phyloP scores from a whole-genome alignment of 2,113 vertebrate genomes.

The Elachura formosa region DNA sequence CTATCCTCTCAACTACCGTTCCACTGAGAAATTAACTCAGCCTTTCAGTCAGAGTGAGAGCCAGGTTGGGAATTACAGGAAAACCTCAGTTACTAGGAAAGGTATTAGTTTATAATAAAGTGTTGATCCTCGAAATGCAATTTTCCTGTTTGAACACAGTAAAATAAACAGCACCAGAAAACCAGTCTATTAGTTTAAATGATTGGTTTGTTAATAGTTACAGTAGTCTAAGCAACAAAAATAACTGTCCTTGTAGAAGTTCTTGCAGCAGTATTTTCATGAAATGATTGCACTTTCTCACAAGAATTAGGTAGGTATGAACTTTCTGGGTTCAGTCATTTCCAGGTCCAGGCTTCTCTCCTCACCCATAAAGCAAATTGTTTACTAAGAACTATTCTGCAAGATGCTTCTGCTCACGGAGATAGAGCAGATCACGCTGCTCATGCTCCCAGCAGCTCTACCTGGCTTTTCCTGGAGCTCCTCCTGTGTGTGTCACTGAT shows the following conservation, averaged over 20 bases:
- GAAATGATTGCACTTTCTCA: not conserved
- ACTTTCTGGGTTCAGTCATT: not conserved
- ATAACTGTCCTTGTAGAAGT: not conserved
- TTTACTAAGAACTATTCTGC: not conserved
- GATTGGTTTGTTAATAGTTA: not conserved
- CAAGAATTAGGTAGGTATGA: not conserved
- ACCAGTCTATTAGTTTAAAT: not conserved
- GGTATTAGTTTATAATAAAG: slow-evolving; percentile 27
- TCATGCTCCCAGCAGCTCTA: not conserved
- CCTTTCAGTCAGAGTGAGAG: not conserved
- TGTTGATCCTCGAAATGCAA: not conserved
- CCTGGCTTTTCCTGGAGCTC: not conserved
- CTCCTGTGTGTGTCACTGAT: accelerated
- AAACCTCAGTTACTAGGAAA: not conserved
- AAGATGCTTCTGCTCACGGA: not conserved
- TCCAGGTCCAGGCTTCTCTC: not conserved
- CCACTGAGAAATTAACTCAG: slow-evolving; percentile 29
- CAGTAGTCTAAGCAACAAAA: not conserved
- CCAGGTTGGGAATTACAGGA: not conserved
- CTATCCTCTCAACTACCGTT: not conserved
- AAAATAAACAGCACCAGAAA: slow-evolving; percentile 11
- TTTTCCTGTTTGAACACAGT: not conserved
- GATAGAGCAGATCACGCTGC: not conserved
- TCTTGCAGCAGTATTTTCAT: not conserved
- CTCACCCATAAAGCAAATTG: not conserved